Base-by-base conservation (phyloP, 2,113 vertebrate species). In the Saimiri boliviensis region DNA sequence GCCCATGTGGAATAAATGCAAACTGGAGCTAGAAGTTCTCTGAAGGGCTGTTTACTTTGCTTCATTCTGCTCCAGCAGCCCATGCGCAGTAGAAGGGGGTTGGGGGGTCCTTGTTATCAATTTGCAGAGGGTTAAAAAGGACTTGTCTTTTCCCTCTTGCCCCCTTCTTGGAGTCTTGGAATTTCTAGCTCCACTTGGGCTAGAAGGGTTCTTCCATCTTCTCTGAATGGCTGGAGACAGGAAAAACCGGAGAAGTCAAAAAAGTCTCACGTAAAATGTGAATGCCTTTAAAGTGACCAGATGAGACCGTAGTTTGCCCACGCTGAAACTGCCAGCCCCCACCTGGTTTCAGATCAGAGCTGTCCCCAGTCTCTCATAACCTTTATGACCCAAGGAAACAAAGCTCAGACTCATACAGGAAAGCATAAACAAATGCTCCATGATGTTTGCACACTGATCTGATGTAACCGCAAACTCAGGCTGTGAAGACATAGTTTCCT, bases 241-340 rank as follows among this genome's bases (percentile, higher is more conserved):
- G 25, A 84, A 81, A 91, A 73, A 40, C 21, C 35, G 93, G n/a
- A 16, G 17, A 93, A 83, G 16, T 70, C 4, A 52, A 77, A 63
- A 92, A 60, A 94, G 77, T 30, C 42, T 92, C 89, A 84, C 35
- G 83, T 76, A 92, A 87, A 93, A 96, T 89, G 37, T 37, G 8
- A 94, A 76, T 58, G 7, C 30, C 27, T 96, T 95, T 86, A 68
- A 89, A 87, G 25, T 87, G 91, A 35, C 66, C 76, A 89, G 80
- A 70, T 68, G 58, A 82, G 76, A 82, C 54, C 86, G 9, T 81
- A 7, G 23, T 94, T 97, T 97, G 35, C 2, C 27, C 37, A 37
- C 30, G 70, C 27, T 60, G 81, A 66, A 93, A 87, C 1, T 49
- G 68, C 77, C 74, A 87, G 27, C 30, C 42, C 37, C 56, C 23